Evolutionary conservation across 2,888 invertebrate species (phyloP).

Genomic region (Matsumyia berberina): DNA sequence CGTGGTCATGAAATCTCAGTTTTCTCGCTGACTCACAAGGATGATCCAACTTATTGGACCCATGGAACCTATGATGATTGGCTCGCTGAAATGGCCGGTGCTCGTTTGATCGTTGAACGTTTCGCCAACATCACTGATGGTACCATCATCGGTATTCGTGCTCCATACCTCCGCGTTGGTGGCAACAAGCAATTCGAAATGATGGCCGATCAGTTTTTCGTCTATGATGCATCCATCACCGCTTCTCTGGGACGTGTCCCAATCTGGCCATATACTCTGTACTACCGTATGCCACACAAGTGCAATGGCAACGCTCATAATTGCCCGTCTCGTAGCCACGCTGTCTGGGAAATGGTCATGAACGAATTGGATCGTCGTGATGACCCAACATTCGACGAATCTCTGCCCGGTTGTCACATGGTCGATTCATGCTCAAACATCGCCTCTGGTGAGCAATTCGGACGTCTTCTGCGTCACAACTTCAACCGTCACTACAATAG

Average conservation of each 20-base stretch:
- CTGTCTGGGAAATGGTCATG: constrained; percentile 98
- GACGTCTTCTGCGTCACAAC: constrained; percentile 94
- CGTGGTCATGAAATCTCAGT: constrained; percentile 96
- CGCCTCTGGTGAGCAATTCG: constrained; percentile 95
- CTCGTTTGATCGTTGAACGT: constrained; percentile 92
- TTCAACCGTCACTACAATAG: constrained; percentile 96
- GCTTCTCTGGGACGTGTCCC: constrained; percentile 95
- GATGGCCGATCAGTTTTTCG: constrained; percentile 98
- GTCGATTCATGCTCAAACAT: constrained; percentile 97
- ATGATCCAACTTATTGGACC: constrained; percentile 95
- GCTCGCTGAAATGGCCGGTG: constrained; percentile 97
- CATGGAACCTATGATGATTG: constrained; percentile 95
- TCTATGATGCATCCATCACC: constrained; percentile 97
- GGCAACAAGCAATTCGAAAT: constrained; percentile 98
- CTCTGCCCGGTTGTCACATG: constrained; percentile 96
- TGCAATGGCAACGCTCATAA: constrained; percentile 97
- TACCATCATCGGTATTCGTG: constrained; percentile 94
- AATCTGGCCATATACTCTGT: constrained; percentile 98
- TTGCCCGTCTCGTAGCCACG: constrained; percentile 95
- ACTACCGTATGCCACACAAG: constrained; percentile 98
- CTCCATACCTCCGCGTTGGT: constrained; percentile 95
- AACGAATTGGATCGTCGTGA: constrained; percentile 97
- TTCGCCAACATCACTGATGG: constrained; percentile 97
- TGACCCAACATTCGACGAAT: constrained; percentile 96
- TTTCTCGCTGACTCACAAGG: constrained; percentile 96